Conservation (phyloP, 2,888 invertebrate genomes). For the Trichogramma dendrolimi region DNA sequence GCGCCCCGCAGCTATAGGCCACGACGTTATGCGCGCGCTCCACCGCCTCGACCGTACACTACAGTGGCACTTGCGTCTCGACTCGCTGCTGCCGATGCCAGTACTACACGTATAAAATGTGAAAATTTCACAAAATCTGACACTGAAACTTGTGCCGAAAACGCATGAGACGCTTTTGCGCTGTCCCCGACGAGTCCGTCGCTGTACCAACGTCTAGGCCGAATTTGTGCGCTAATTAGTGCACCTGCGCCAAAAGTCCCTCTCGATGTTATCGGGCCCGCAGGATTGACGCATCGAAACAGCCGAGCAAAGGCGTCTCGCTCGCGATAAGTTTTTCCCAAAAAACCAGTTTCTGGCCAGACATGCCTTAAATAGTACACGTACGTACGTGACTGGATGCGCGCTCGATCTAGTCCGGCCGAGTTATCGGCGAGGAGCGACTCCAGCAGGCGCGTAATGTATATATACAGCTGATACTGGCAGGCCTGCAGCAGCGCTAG, state of each 20-base stretch:
- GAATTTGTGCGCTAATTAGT: not conserved
- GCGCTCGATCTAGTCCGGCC: constrained; percentile 32
- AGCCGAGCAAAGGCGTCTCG: too few species aligned
- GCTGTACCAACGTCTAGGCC: too few species aligned
- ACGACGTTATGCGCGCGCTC: constrained; percentile 30
- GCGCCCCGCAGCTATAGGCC: constrained; percentile 30
- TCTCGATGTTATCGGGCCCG: too few species aligned
- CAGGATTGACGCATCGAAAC: too few species aligned
- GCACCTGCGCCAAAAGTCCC: not conserved
- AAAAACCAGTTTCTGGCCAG: too few species aligned
- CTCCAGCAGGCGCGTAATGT: constrained; percentile 41
- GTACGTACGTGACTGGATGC: too few species aligned
- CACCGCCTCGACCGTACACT: too few species aligned
- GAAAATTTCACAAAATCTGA: constrained; percentile 43
- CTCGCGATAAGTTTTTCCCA: too few species aligned
- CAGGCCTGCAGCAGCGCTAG: not conserved
- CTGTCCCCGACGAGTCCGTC: not conserved
- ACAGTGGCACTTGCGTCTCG: too few species aligned
- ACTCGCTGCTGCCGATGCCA: constrained; percentile 31
- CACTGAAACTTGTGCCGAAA: not conserved
- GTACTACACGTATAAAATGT: constrained; percentile 38
- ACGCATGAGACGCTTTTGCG: not conserved
- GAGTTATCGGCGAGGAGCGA: constrained; percentile 49
- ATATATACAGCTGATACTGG: constrained; percentile 33
- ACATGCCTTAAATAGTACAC: too few species aligned